Evolutionary conservation across 1,140 invertebrate species (phyloP).

Genomic region (Leptinotarsa undecemlineata): DNA sequence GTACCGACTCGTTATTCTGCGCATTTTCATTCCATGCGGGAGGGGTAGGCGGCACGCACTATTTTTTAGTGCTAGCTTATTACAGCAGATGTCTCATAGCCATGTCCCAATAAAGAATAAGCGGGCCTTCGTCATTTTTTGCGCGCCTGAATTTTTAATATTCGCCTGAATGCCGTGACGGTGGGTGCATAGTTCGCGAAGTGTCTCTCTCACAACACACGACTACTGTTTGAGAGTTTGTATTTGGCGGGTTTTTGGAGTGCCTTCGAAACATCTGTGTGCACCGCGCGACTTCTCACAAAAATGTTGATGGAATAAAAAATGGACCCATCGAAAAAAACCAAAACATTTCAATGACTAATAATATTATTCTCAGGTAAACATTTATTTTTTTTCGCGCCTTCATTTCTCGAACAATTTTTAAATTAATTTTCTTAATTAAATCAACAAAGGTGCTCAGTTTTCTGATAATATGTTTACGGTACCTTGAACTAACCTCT

Average conservation of each 20-base stretch:
- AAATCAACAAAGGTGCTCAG: neutral
- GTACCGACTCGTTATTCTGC: slow-evolving; percentile 56
- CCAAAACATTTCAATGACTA: slow-evolving; percentile 24
- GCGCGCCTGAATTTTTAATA: slow-evolving; percentile 56
- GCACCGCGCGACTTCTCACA: slow-evolving; percentile 36
- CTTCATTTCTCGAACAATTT: neutral
- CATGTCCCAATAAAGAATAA: slow-evolving; percentile 58
- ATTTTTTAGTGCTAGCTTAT: slow-evolving; percentile 58
- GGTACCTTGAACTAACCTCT: neutral
- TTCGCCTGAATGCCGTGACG: slow-evolving; percentile 49
- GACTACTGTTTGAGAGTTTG: slow-evolving; percentile 20
- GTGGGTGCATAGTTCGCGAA: slow-evolving; percentile 20
- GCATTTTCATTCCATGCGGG: slow-evolving; percentile 55
- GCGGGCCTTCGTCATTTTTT: slow-evolving; percentile 52
- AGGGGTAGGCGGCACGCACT: slow-evolving; percentile 55
- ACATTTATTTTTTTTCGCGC: neutral
- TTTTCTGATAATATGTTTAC: neutral
- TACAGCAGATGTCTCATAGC: slow-evolving; percentile 58
- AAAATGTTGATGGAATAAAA: slow-evolving; percentile 33
- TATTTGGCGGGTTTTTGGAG: slow-evolving; percentile 34
- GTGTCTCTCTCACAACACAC: slow-evolving; percentile 14
- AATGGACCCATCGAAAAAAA: slow-evolving; percentile 32
- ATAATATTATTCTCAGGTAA: slow-evolving; percentile 14
- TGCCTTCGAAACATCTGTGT: slow-evolving; percentile 43
- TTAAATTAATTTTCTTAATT: neutral